Evolutionary conservation across 92 coral and sea anemone species (phyloP).

Genomic region (Umimayanthus kanabou): DNA sequence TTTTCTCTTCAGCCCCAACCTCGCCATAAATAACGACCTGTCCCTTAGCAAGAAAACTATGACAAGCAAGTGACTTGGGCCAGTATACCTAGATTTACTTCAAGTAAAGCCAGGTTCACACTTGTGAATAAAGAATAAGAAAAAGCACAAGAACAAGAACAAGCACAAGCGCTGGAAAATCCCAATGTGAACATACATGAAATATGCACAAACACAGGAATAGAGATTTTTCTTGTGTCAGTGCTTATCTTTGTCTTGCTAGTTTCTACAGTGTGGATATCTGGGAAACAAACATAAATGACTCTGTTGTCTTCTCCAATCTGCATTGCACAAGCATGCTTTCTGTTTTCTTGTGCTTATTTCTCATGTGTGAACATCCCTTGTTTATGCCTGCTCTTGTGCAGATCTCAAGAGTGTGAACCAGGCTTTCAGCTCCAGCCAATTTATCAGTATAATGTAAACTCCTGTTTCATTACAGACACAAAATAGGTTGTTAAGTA

Average conservation of each 20-base stretch:
- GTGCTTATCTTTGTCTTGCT: no score
- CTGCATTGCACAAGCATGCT: neutral
- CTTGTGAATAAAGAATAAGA: neutral
- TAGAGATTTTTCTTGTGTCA: no score
- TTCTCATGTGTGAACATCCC: neutral
- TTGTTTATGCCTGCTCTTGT: no score
- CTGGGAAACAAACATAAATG: no score
- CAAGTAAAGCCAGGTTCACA: neutral
- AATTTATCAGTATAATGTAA: no score
- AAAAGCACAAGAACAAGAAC: no score
- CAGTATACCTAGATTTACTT: neutral
- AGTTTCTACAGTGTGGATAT: no score
- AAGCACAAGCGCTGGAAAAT: no score
- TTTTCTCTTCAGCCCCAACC: neutral
- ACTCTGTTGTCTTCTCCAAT: no score
- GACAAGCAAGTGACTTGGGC: neutral
- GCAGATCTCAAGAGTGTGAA: neutral
- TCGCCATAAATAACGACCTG: neutral
- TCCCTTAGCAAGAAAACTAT: neutral
- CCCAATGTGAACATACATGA: no score
- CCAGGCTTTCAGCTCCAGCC: neutral
- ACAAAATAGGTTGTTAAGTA: no score
- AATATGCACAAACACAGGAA: neutral
- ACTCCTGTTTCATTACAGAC: no score
- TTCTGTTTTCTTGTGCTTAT: neutral